These are phyloP conservation scores for Oncorhynchus clarkii DNA, from an alignment of 2,113 vertebrate species.

Conservation along the genomic window DNA sequence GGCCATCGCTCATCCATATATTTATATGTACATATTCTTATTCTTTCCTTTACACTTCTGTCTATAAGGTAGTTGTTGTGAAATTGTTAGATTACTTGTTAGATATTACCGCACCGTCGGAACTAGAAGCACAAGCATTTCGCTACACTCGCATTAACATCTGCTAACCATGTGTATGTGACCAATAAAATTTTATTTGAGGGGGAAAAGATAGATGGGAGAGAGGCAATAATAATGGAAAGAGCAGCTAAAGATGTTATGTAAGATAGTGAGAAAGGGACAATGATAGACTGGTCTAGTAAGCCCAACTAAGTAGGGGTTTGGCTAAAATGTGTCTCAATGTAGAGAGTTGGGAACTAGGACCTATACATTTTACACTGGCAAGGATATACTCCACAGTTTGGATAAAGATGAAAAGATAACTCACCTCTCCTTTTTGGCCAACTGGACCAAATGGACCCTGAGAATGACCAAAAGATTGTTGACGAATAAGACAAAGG, in stretches of 20 bases:
- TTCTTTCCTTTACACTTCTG: too few relatives aligned
- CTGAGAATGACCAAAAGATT: conserved; percentile 57
- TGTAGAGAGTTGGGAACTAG: not conserved
- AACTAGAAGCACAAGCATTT: too few relatives aligned
- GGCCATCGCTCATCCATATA: too few relatives aligned
- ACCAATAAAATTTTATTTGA: too few relatives aligned
- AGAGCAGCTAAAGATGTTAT: not conserved
- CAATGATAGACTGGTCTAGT: not conserved
- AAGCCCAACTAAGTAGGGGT: too few relatives aligned
- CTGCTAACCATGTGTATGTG: too few relatives aligned
- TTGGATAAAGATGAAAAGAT: not conserved
- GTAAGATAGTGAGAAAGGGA: conserved; percentile 27
- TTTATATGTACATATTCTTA: too few relatives aligned
- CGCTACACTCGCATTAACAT: too few relatives aligned
- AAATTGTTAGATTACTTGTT: too few relatives aligned
- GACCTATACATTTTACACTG: not conserved
- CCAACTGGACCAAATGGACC: conserved; percentile 88
- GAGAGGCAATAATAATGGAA: not conserved
- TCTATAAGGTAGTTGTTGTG: too few relatives aligned
- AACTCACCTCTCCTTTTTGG: conserved; percentile 91
- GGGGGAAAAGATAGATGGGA: conserved; percentile 6
- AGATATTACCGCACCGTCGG: too few relatives aligned
- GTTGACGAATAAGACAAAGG: not conserved
- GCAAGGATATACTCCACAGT: not conserved
- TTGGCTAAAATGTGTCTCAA: too few relatives aligned